Conservation (phyloP, 2,888 invertebrate genomes). For the Tenthredo mesomela region DNA sequence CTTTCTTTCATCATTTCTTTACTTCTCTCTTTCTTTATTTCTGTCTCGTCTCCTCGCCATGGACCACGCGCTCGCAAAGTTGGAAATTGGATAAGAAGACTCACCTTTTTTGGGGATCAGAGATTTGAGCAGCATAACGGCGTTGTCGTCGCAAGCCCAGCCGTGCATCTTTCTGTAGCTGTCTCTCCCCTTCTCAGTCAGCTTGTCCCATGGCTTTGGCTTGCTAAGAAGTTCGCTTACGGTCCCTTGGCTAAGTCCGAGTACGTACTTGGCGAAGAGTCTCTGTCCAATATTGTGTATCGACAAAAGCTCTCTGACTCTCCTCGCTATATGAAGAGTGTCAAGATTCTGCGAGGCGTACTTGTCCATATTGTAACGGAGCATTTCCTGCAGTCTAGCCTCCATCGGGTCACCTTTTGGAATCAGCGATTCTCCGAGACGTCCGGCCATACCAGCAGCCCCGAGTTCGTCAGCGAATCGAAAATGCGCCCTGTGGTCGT, state of each 20-base stretch:
- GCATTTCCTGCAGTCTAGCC: conserved; percentile 94
- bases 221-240: conserved; percentile 99
- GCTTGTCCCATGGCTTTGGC: conserved; percentile 99
- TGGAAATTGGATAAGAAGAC: conserved; percentile 69
- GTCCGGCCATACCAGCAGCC: conserved; percentile 90
- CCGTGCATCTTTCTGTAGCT: conserved; percentile 99
- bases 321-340: conserved; percentile 95
- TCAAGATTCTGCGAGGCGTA: conserved; percentile 96
- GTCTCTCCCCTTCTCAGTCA: conserved; percentile 99
- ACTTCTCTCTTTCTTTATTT: neutral
- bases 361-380: conserved; percentile 97
- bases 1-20: neutral
- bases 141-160: conserved; percentile 99
- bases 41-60: conserved; percentile 46
- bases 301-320: conserved; percentile 95
- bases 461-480: conserved; percentile 92
- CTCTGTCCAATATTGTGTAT: conserved; percentile 99
- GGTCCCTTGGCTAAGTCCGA: conserved; percentile 98
- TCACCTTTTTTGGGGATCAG: conserved; percentile 99
- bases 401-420: conserved; percentile 97
- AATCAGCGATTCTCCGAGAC: conserved; percentile 93
- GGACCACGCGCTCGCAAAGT: conserved; percentile 52
- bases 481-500: conserved; percentile 89
- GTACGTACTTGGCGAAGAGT: conserved; percentile 98
- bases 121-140: conserved; percentile 97